phyloP scores from a whole-genome alignment of 2,888 invertebrate genomes.

The Bedellia somnulentella region DNA sequence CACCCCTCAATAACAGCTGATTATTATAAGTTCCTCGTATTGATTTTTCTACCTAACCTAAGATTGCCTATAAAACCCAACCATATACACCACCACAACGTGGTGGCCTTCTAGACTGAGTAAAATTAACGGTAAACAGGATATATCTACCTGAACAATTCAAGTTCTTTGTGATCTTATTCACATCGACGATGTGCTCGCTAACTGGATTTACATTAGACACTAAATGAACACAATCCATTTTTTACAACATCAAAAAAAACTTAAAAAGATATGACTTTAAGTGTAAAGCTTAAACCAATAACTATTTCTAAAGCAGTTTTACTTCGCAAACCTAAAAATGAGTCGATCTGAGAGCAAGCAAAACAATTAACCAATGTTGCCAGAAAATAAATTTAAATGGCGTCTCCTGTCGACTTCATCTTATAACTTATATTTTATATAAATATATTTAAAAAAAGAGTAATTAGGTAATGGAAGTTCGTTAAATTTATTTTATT shows the following conservation, averaged over 20 bases:
- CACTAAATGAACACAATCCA: slow-evolving; percentile 72
- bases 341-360: slow-evolving; percentile 11
- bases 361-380: slow-evolving; percentile 18
- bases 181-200: slow-evolving; percentile 48
- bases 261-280: slow-evolving; percentile 3
- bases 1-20: slow-evolving; percentile 51
- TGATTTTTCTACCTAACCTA: slow-evolving; percentile 55
- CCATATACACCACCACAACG: slow-evolving; percentile 17
- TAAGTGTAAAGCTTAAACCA: not conserved
- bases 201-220: slow-evolving; percentile 64
- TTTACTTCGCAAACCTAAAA: slow-evolving; percentile 17
- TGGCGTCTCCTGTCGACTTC: no score
- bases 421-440: no score
- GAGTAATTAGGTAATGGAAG: no score
- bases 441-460: no score
- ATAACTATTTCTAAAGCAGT: no score
- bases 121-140: slow-evolving; percentile 15
- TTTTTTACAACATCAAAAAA: slow-evolving; percentile 41
- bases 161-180: slow-evolving; percentile 63
- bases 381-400: slow-evolving; percentile 1
- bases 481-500: not conserved
- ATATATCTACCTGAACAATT: slow-evolving; percentile 63
- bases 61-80: no score
- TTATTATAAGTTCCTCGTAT: slow-evolving; percentile 51
- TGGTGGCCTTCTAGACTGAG: slow-evolving; percentile 14